A percentile compares a stretch with the other conserved stretches of the same genome.
Evolutionary conservation across 2,113 vertebrate genomes (phyloP).

Genomic region (Actenoides lindsayi): DNA sequence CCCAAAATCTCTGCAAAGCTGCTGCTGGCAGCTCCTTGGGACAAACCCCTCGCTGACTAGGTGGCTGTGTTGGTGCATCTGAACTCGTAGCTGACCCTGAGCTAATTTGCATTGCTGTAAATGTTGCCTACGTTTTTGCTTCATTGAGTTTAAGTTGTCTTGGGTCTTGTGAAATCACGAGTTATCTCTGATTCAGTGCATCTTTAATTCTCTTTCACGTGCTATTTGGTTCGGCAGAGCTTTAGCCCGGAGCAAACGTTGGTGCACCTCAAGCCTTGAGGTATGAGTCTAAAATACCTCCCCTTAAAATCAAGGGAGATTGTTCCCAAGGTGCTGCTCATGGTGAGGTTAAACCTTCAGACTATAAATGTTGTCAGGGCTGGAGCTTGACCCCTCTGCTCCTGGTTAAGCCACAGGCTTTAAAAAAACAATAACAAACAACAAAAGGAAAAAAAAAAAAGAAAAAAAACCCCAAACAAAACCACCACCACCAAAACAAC

Average conservation of each 20-base stretch:
- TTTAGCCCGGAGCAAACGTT: neutral
- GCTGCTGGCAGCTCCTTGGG: neutral
- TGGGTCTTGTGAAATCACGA: neutral
- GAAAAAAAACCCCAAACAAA: neutral
- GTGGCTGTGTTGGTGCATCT: fast-evolving
- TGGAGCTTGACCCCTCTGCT: neutral
- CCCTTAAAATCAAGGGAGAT: neutral
- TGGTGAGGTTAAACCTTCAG: neutral
- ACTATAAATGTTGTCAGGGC: neutral
- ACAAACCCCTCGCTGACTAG: fast-evolving
- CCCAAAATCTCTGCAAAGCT: neutral
- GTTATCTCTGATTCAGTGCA: neutral
- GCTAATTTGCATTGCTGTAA: neutral
- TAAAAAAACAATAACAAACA: too few species aligned
- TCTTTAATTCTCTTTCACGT: neutral
- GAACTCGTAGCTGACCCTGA: neutral
- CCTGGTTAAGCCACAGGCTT: fast-evolving
- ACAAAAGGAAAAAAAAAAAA: too few species aligned
- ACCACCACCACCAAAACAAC: too few species aligned
- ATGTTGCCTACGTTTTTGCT: fast-evolving
- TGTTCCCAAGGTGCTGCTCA: fast-evolving
- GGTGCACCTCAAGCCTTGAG: neutral
- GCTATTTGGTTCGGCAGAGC: neutral
- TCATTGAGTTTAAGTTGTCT: neutral
- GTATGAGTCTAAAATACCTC: neutral